Evolutionary conservation across 2,888 invertebrate species (phyloP).

Genomic region (Pterobdella sp.): DNA sequence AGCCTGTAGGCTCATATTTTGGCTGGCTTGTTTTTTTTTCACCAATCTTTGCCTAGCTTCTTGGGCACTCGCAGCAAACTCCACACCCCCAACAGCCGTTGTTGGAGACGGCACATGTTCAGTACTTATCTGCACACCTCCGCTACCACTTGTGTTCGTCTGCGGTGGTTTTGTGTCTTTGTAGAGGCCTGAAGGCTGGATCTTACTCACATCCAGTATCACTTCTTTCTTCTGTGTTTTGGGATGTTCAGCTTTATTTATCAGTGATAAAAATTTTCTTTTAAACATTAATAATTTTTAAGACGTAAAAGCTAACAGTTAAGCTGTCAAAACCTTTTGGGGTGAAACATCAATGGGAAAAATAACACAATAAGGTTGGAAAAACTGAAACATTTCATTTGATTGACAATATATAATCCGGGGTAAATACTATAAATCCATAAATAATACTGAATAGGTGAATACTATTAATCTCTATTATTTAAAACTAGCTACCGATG

Average conservation of each 20-base stretch:
- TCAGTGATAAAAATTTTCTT: not conserved
- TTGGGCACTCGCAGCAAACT: conserved; percentile 31
- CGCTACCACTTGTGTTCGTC: conserved; percentile 6
- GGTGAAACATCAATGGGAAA: too few species aligned
- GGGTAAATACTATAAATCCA: too few species aligned
- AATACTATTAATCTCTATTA: too few species aligned
- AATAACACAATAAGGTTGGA: too few species aligned
- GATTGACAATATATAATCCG: too few species aligned
- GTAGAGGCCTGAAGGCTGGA: conserved; percentile 6
- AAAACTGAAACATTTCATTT: too few species aligned
- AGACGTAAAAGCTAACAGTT: too few species aligned
- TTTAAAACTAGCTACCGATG: too few species aligned
- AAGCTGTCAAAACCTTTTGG: too few species aligned
- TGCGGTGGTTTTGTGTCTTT: not conserved
- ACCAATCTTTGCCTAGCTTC: conserved; percentile 30
- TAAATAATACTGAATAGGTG: too few species aligned
- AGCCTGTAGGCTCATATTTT: conserved; percentile 31
- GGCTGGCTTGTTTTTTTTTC: conserved; percentile 30
- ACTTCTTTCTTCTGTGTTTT: conserved; percentile 15
- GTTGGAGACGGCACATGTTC: conserved; percentile 20
- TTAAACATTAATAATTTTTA: too few species aligned
- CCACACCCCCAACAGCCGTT: conserved; percentile 24
- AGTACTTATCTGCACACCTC: not conserved
- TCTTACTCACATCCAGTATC: conserved; percentile 17
- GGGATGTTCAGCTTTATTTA: not conserved